A percentile compares a stretch with the other conserved stretches of the same genome.
Evolutionary conservation across 2,113 vertebrate genomes (phyloP).

Genomic region (Odocoileus hemionus): DNA sequence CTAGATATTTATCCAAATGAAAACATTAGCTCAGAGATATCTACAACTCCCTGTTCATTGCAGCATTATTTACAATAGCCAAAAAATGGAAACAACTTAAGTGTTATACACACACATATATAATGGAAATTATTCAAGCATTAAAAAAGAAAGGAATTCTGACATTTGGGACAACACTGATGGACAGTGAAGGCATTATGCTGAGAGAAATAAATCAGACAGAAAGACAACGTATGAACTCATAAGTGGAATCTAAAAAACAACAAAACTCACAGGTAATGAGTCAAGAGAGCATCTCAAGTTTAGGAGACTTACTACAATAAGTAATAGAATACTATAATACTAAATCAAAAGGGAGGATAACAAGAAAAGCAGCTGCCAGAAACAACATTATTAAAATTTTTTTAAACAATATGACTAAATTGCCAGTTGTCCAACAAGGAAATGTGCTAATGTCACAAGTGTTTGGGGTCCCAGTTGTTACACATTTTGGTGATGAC

Average conservation of each 20-base stretch:
- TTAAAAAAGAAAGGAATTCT: neutral
- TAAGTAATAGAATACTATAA: neutral
- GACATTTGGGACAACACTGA: neutral
- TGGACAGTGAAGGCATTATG: neutral
- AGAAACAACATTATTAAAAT: neutral
- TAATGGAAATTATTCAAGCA: neutral
- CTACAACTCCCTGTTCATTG: neutral
- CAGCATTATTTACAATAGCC: neutral
- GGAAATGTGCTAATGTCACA: neutral
- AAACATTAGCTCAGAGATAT: neutral
- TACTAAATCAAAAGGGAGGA: neutral
- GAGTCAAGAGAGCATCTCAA: neutral
- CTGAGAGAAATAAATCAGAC: neutral
- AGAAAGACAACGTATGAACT: neutral
- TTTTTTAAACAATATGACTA: neutral
- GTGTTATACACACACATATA: neutral
- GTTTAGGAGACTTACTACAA: neutral
- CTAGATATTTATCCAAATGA: neutral
- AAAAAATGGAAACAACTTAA: neutral
- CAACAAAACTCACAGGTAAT: neutral
- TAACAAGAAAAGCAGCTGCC: neutral
- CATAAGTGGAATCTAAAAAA: neutral
- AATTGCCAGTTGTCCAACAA: neutral
- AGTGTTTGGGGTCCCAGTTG: neutral
- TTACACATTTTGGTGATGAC: neutral